Base-by-base conservation (phyloP, 1,140 invertebrate genomes). In the Penaeus indicus region DNA sequence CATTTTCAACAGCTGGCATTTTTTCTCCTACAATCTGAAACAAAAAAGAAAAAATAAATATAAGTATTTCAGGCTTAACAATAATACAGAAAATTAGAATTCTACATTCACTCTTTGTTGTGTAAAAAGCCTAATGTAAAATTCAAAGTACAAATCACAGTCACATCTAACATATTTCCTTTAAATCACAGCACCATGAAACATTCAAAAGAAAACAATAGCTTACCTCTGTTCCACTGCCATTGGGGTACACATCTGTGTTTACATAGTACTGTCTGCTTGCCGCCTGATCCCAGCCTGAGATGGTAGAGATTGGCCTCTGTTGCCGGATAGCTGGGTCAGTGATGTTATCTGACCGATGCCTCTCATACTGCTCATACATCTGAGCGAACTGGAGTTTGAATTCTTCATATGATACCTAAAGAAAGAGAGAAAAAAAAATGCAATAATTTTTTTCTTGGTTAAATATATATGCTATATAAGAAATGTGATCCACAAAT, bases 381-480 rank as follows among this genome's bases (percentile, higher is more conserved):
- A 99, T 98, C 93, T 98, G 97, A 85, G 97, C 97, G 93, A 98
- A 98, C 92, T 98, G 97, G 25, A 98, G 94, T 92, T 98, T 97
- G 92, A 99, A 99, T 93, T 99, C 98, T 94, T 99, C 98, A 92
- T 98, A 99, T 0, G 98, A 98, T 10, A 97, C 97, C 96, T 96
- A 90, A 54, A 92, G 91, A 21, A 64, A 13, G 32, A 54, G 3
- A 47, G 77, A 27, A 80, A 80, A 18, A 11, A 82, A 21, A 22
- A 19, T 81, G 32, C 38, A 13, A 86, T 42, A 2, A 72, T 38
- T 38, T 27, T 8, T 27, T 81, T 32, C 19, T 42, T 63, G 16
- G 32, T 64, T 42, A 32, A 85, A 75, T 25, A 38, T 8, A 11
- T 22, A 25, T 80, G 79, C 22, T 47, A 63, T 22, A 54, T 38